Evolutionary conservation across 2,888 invertebrate genomes (phyloP), one percentile per base, ranked within the genome.

Genomic region (Drosophila basisetae): DNA sequence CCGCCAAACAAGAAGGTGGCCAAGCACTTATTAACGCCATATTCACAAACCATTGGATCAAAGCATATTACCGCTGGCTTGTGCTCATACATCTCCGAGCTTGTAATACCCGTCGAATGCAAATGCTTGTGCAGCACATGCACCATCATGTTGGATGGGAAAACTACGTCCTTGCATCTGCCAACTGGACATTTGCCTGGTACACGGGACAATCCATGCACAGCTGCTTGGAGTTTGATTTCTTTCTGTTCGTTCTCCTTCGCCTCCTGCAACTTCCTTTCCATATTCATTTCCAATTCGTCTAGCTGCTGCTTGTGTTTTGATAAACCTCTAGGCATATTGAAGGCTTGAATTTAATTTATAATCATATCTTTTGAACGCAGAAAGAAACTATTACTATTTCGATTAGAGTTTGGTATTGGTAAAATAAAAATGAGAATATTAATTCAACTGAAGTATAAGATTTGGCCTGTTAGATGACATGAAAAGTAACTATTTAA

Each of bases 1-100:
- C 83, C 83, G 4, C 66, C 87, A n/a, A 73, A 83, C 55, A 79
- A 59, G 1, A 87, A 35, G 0, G 79, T 41, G 2, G 65, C 76
- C 10, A 84, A 5, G 56, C 74, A 73, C 4, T 58, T 25, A 10
- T 78, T 73, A 0, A 53, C 28, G 0, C 66, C 61, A 9, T 37
- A 33, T 0, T 52, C 41, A 3, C 54, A 54, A 1, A 10, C 22
- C 0, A 22, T 53, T 0, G 76, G 84, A 50, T 84, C 63, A 9
- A 87, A 59, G 37, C 62, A 52, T 9, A 79, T 13, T 0, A 64
- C 50, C 3, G 70, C 2, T 0, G 83, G 73, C 25, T 53, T 52
- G 13, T 68, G 60, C 9, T 76, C 77, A 28, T 64, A 84, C 13
- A 70, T 30, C 43, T 68, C 68, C 1, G 58, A 16, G 10, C 31